These are phyloP conservation scores for Anthopleura xanthogrammica DNA, from an alignment of 92 coral and sea anemone genomes.

Conservation along the genomic window DNA sequence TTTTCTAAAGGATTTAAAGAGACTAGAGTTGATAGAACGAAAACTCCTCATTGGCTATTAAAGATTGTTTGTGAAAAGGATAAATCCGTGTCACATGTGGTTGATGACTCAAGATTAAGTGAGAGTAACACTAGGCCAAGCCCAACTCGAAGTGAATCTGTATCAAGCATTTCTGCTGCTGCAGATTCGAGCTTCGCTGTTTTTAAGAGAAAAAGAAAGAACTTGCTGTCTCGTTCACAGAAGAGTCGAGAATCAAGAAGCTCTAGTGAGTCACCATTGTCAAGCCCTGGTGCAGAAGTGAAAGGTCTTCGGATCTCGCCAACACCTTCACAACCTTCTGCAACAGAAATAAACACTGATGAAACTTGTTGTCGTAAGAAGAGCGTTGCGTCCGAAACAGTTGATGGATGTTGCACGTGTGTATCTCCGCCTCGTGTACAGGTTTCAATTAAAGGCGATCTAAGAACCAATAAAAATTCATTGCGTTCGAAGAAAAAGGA, in stretches of 20 bases:
- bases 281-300: neutral
- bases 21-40: neutral
- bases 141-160: neutral
- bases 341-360: neutral
- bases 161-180: neutral
- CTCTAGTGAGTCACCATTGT: neutral
- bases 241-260: constrained; percentile 10
- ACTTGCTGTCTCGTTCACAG: constrained; percentile 1
- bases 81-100: neutral
- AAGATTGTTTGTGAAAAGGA: neutral
- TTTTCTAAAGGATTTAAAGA: neutral
- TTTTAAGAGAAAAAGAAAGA: constrained; percentile 5
- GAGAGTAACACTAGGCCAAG: neutral
- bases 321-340: neutral
- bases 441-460: neutral
- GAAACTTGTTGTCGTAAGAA: neutral
- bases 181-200: neutral
- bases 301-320: neutral
- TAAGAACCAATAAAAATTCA: neutral
- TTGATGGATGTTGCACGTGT: constrained; percentile 17
- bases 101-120: neutral
- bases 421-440: neutral
- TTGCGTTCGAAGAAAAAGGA: neutral
- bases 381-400: neutral
- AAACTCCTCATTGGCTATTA: neutral